A percentile compares a stretch with the other conserved stretches of the same genome.
Conservation (phyloP, 2,113 vertebrate genomes). For the Pseudorectes ferrugineus region DNA sequence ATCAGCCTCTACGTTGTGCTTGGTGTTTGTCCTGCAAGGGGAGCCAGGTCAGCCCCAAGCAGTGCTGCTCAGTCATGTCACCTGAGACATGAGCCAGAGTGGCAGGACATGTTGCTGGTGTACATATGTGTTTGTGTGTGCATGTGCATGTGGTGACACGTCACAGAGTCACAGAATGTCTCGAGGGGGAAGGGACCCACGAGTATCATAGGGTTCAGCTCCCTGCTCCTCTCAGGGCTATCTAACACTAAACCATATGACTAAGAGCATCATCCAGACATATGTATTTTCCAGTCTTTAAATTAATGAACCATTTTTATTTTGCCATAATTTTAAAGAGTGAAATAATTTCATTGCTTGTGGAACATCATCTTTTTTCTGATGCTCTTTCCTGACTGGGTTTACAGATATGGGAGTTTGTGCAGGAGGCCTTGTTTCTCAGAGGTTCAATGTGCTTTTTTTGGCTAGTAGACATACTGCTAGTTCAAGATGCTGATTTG, state of each 20-base stretch:
- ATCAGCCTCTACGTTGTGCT: background rate
- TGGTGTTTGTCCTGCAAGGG: background rate
- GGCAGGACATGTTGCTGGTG: background rate
- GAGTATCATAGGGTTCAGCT: background rate
- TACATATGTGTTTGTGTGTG: rapidly evolving
- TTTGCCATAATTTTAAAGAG: background rate
- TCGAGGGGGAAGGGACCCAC: background rate
- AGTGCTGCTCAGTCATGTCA: background rate
- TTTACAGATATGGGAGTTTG: background rate
- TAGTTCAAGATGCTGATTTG: background rate
- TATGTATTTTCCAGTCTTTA: background rate
- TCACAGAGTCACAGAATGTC: background rate
- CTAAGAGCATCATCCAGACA: background rate
- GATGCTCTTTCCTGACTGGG: background rate
- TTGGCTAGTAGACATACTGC: background rate
- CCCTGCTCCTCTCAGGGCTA: background rate
- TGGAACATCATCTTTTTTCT: background rate
- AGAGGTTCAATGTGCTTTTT: background rate
- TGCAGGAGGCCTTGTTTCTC: background rate
- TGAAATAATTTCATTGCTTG: background rate
- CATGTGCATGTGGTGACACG: background rate
- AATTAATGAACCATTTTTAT: background rate
- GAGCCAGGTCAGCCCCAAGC: background rate
- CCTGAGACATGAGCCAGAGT: too few species aligned
- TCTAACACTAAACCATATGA: background rate